phyloP scores from a whole-genome alignment of 2,797 vertebrate genomes.

The Arnoldichthys spilopterus region DNA sequence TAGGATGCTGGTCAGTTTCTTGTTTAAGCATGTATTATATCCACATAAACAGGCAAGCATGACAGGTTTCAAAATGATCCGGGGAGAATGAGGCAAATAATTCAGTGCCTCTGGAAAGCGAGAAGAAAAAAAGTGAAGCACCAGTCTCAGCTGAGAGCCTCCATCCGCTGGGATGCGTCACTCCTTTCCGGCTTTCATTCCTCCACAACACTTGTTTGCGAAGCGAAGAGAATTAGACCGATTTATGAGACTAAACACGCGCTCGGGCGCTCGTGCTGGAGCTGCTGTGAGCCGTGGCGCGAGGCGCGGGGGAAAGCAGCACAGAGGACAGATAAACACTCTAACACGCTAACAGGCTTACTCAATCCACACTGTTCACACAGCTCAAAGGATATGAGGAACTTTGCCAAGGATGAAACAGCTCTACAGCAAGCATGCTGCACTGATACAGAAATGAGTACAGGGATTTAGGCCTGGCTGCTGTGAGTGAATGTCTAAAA shows the following conservation, averaged over 20 bases:
- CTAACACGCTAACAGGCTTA: slow-evolving; percentile 28
- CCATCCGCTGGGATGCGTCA: slow-evolving; percentile 37
- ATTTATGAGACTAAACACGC: slow-evolving; percentile 39
- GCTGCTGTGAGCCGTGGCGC: background rate
- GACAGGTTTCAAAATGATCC: slow-evolving; percentile 13
- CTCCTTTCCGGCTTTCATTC: slow-evolving; percentile 21
- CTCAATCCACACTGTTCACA: background rate
- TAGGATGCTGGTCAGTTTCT: background rate
- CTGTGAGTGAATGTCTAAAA: background rate
- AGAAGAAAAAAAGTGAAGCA: background rate
- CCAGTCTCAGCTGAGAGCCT: slow-evolving; percentile 26
- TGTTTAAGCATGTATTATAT: slow-evolving; percentile 3
- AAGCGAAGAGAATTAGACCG: slow-evolving; percentile 31
- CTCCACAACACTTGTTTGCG: slow-evolving; percentile 28
- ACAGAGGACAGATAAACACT: slow-evolving; percentile 22
- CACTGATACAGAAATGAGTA: slow-evolving; percentile 4
- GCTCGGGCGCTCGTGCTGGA: background rate
- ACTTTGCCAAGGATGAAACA: slow-evolving; percentile 27
- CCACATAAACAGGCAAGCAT: background rate
- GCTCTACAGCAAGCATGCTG: slow-evolving; percentile 5
- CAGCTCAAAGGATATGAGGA: background rate
- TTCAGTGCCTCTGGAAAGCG: background rate
- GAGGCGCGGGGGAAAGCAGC: background rate
- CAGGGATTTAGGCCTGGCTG: background rate
- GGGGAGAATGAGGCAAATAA: slow-evolving; percentile 1